phyloP scores from a whole-genome alignment of 92 coral and sea anemone genomes.

The Porites lobata region DNA sequence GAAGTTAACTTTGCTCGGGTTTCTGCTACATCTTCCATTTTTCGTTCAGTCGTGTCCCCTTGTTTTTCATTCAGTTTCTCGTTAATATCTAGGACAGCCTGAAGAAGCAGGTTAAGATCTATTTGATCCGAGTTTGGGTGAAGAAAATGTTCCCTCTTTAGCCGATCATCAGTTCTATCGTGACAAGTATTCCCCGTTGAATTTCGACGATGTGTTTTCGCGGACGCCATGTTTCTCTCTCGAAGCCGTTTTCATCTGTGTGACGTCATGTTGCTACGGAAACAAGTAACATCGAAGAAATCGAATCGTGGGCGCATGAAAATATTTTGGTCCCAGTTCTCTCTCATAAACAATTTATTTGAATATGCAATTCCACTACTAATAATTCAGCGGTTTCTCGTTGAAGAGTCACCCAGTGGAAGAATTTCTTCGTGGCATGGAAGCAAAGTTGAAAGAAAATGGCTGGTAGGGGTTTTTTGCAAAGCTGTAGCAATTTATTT shows the following conservation, averaged over 20 bases:
- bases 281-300: slow-evolving; percentile 37
- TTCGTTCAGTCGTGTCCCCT: slow-evolving; percentile 18
- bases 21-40: slow-evolving; percentile 1
- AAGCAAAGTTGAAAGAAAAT: slow-evolving; percentile 94
- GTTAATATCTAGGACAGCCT: slow-evolving; percentile 98
- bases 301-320: background rate
- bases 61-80: slow-evolving; percentile 78
- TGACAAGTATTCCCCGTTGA: slow-evolving; percentile 57
- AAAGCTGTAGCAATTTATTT: slow-evolving; percentile 16
- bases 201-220: slow-evolving; percentile 38
- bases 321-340: slow-evolving; percentile 16
- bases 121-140: slow-evolving; percentile 98
- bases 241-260: background rate
- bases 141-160: slow-evolving; percentile 88
- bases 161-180: slow-evolving; percentile 71
- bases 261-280: slow-evolving; percentile 54
- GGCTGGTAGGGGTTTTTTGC: slow-evolving; percentile 80
- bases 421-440: slow-evolving; percentile 99
- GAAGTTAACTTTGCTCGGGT: slow-evolving; percentile 8
- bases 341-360: background rate
- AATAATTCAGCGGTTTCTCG: slow-evolving; percentile 57
- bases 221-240: slow-evolving; percentile 76
- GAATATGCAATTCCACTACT: slow-evolving; percentile 55
- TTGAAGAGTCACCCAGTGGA: slow-evolving; percentile 72
- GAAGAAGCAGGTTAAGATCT: slow-evolving; percentile 87